Evolutionary conservation across 2,797 vertebrate genomes (phyloP).

Genomic region (Gila robusta): DNA sequence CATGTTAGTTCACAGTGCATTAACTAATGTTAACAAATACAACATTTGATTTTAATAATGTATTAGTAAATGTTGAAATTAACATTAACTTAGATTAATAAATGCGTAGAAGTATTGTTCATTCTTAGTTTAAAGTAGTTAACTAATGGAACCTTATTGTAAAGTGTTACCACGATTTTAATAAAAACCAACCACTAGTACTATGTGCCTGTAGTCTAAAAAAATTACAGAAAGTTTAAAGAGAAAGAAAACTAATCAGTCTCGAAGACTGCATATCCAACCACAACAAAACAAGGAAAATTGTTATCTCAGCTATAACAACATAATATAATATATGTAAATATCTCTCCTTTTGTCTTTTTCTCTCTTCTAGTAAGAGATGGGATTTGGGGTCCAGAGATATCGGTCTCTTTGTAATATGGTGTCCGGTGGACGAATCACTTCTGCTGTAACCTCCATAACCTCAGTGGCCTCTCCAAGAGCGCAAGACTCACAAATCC

Average conservation of each 20-base stretch:
- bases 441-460: conserved; percentile 63
- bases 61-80: no score
- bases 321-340: not conserved
- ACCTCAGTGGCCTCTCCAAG: conserved; percentile 30
- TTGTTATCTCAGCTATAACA: not conserved
- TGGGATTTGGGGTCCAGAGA: conserved; percentile 70
- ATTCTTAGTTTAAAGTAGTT: no score
- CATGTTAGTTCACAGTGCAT: no score
- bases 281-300: not conserved
- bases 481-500: conserved; percentile 34
- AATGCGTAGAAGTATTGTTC: no score
- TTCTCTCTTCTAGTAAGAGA: conserved; percentile 67
- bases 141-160: no score
- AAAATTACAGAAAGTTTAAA: no score
- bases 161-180: no score
- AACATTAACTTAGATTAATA: no score
- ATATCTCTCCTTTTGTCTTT: not conserved
- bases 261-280: not conserved
- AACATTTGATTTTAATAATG: no score
- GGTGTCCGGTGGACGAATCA: conserved; percentile 61
- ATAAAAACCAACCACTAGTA: not conserved
- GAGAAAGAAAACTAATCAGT: no score
- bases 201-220: not conserved
- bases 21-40: no score
- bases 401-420: conserved; percentile 64